phyloP scores from a whole-genome alignment of 2,113 vertebrate species.

The Colossoma macropomum region DNA sequence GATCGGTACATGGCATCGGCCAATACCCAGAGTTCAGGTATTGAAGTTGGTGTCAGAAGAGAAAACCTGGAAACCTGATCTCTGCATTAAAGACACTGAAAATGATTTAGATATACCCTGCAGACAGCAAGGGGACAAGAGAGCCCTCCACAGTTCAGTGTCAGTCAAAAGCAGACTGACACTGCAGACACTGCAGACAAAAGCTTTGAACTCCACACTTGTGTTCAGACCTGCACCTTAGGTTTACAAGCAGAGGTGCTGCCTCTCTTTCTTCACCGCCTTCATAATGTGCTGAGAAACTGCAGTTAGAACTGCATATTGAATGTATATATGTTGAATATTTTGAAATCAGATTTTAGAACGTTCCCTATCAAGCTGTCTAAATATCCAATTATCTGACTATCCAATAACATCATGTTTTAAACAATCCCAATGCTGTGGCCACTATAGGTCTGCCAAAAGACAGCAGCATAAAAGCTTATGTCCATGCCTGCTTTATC shows the following conservation, averaged over 20 bases:
- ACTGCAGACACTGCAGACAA: neutral
- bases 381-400: too few species aligned
- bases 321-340: too few species aligned
- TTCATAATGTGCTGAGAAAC: conserved; percentile 6
- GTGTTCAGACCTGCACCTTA: neutral
- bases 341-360: too few species aligned
- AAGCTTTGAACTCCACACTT: neutral
- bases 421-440: neutral
- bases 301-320: neutral
- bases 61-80: too few species aligned
- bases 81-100: neutral
- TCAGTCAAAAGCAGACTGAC: too few species aligned
- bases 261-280: too few species aligned
- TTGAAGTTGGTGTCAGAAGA: too few species aligned
- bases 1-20: too few species aligned
- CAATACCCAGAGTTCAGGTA: too few species aligned
- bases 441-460: neutral
- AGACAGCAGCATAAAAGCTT: neutral
- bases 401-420: too few species aligned
- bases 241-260: conserved; percentile 17
- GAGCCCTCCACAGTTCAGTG: neutral
- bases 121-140: neutral
- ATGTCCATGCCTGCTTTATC: neutral
- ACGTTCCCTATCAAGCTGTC: too few species aligned
- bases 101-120: neutral